Conservation (phyloP, 1,140 invertebrate genomes). For the Scaptomyza graminum region DNA sequence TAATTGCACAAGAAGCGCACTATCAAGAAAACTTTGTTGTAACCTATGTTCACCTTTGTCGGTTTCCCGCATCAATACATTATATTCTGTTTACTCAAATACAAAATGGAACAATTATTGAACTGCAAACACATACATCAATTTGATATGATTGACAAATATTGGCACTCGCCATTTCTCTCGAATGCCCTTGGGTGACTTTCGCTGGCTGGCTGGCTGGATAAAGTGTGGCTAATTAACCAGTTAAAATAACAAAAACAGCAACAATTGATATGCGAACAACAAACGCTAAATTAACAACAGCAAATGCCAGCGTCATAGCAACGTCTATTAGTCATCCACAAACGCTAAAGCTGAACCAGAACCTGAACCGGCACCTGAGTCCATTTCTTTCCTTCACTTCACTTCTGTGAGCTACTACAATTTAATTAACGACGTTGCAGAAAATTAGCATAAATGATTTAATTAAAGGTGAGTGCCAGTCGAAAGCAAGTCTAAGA, state of each 20-base stretch:
- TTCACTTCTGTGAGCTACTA: slow-evolving; percentile 18
- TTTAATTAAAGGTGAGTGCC: slow-evolving; percentile 79
- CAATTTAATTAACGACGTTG: slow-evolving; percentile 74
- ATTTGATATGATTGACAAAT: slow-evolving; percentile 20
- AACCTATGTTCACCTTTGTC: neutral
- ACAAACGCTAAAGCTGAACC: slow-evolving; percentile 10
- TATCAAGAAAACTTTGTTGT: neutral
- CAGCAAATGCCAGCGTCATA: slow-evolving; percentile 27
- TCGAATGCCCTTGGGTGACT: slow-evolving; percentile 8
- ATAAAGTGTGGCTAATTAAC: slow-evolving; percentile 27
- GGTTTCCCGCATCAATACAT: neutral
- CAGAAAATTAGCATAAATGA: slow-evolving; percentile 79
- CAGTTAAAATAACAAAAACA: slow-evolving; percentile 46
- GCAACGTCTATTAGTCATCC: slow-evolving; percentile 45
- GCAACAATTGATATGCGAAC: slow-evolving; percentile 53
- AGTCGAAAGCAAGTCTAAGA: neutral
- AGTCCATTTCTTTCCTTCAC: neutral
- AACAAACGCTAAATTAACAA: slow-evolving; percentile 22
- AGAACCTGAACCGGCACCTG: slow-evolving; percentile 5
- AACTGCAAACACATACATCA: neutral
- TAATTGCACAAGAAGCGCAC: neutral
- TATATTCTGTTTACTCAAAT: slow-evolving; percentile 5
- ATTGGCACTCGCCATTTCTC: slow-evolving; percentile 38
- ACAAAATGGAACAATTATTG: neutral
- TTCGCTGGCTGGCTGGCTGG: neutral